Evolutionary conservation across 2,888 invertebrate species (phyloP), one percentile per base, ranked within the genome.

Genomic region (Exocentrus adspersus): DNA sequence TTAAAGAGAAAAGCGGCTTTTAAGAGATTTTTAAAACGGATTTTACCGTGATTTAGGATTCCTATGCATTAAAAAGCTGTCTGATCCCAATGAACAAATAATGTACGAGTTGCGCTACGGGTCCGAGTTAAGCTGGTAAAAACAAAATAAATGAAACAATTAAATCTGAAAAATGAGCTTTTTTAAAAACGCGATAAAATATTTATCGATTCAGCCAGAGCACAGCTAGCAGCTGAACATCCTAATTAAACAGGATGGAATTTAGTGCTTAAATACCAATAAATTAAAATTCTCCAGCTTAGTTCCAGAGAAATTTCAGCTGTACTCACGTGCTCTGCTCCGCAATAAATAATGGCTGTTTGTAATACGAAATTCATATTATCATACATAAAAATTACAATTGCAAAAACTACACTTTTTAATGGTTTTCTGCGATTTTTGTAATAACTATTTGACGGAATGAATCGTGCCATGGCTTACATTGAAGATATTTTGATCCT

Each of bases 131-230:
- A 51, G 46, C 62, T 21, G 51, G 45, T 50, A 57, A 54, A 60
- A 60, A 41, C 59, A 60, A 62, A 65, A 65, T 62, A 65, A 65
- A 65, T 62, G 60, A 64, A 65, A 65, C 59, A 65, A 65, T 62
- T 62, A 65, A 62, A 53, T 60, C 50, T 62, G 65, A 62, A 62
- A 65, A 65, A 62, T 54, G 56, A 56, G 16, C 57, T 43, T 60
- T 65, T 60, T 50, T 37, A 37, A 37, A 54, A 62, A 50, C 32
- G 19, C 21, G 42, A 60, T 60, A 64, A 64, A 56, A 64, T 51
- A 64, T 57, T 53, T 59, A 58, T 58, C 58, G 57, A 62, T 46
- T 50, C 12, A 37, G 37, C 12, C 12, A 24, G 37, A 37, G 19
- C 41, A 59, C 42, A 17, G n/a, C n/a, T n/a, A n/a, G 42, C 20